A percentile compares a stretch with the other conserved stretches of the same genome.
phyloP scores from a whole-genome alignment of 2,888 invertebrate genomes.

The Drosophila subquinaria region DNA sequence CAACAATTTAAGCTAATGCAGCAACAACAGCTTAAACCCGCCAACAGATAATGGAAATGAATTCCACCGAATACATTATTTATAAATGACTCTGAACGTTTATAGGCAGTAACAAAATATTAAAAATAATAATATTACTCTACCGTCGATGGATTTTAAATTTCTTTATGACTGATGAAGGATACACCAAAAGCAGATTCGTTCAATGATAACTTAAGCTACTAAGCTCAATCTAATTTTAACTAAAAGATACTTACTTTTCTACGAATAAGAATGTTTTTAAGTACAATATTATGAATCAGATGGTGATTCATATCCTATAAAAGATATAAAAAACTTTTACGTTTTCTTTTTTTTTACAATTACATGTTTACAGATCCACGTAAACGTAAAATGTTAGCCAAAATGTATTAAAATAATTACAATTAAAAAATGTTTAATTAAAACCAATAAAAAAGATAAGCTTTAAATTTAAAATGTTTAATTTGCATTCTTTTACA shows the following conservation, averaged over 20 bases:
- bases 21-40: slow-evolving; percentile 13
- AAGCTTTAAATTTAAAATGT: no score
- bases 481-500: no score
- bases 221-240: neutral
- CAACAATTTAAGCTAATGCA: slow-evolving; percentile 37
- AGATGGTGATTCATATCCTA: neutral
- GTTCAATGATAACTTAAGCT: neutral
- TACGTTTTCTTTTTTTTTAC: neutral
- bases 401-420: no score
- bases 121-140: neutral
- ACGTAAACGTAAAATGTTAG: no score
- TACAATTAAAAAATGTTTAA: no score
- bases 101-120: slow-evolving; percentile 13
- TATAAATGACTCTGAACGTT: slow-evolving; percentile 19
- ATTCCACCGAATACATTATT: slow-evolving; percentile 24
- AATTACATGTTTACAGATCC: neutral
- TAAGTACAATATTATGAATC: neutral
- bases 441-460: no score
- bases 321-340: neutral
- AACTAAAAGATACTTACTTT: neutral
- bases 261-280: no score
- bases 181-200: neutral
- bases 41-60: slow-evolving; percentile 31
- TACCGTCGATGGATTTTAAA: neutral
- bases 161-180: neutral